These are phyloP conservation scores for Apodemus speciosus DNA, from an alignment of 2,113 vertebrate genomes.

Conservation along the genomic window DNA sequence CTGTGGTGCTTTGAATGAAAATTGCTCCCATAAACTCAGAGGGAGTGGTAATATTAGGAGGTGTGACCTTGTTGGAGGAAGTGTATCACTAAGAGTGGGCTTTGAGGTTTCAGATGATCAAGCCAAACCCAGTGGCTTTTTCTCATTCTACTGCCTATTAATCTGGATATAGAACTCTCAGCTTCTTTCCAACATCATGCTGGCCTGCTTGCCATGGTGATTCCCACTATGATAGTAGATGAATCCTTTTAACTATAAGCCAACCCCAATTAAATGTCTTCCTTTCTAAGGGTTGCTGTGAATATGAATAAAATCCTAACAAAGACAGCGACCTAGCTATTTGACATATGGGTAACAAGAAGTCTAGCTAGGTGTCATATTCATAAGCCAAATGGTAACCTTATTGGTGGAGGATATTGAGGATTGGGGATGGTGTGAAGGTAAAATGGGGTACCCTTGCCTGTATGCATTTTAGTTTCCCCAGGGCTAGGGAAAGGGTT, in stretches of 20 bases:
- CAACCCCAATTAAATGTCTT: background rate
- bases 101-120: background rate
- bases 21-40: background rate
- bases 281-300: background rate
- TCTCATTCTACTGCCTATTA: background rate
- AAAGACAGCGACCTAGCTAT: background rate
- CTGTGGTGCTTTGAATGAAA: background rate
- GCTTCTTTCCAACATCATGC: background rate
- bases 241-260: background rate
- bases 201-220: background rate
- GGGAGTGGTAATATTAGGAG: background rate
- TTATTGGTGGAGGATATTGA: background rate
- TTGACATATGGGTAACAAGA: background rate
- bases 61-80: background rate
- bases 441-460: background rate
- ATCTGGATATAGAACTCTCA: background rate
- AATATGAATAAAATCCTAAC: background rate
- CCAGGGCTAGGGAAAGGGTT: rapidly evolving
- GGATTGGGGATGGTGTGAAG: rapidly evolving
- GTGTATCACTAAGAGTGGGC: background rate
- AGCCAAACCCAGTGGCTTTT: background rate
- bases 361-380: background rate
- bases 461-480: background rate
- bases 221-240: background rate
- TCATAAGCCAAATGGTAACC: background rate